phyloP scores from a whole-genome alignment of 2,113 vertebrate species.

The Macrotis lagotis region DNA sequence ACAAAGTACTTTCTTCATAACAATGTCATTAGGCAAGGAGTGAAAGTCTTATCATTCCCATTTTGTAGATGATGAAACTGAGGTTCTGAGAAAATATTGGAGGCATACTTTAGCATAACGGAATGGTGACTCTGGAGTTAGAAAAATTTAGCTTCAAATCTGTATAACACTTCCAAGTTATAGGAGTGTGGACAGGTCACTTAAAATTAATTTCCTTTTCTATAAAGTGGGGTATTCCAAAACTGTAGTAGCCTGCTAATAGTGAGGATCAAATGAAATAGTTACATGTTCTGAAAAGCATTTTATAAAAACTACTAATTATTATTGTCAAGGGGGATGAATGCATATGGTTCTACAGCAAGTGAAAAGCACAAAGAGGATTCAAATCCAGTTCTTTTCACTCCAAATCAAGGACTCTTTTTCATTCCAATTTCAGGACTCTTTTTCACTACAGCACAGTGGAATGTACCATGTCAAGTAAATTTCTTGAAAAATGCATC shows the following conservation, averaged over 20 bases:
- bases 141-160: neutral
- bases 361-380: neutral
- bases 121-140: neutral
- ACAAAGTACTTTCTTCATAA: neutral
- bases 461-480: conserved; percentile 22
- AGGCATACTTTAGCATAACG: neutral
- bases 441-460: neutral
- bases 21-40: neutral
- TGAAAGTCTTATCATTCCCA: neutral
- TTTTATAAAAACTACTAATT: neutral
- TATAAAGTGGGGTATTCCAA: neutral
- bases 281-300: neutral
- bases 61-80: neutral
- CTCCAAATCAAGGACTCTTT: neutral
- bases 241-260: neutral
- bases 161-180: neutral
- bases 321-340: neutral
- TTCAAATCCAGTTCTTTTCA: neutral
- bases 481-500: conserved; percentile 53
- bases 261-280: neutral
- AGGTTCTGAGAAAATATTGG: neutral
- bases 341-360: neutral
- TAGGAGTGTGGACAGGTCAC: neutral
- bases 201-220: neutral
- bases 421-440: no score